Evolutionary conservation across 2,113 vertebrate genomes (phyloP), one percentile per base, ranked within the genome.

Genomic region (Prochilodus magdalenae): DNA sequence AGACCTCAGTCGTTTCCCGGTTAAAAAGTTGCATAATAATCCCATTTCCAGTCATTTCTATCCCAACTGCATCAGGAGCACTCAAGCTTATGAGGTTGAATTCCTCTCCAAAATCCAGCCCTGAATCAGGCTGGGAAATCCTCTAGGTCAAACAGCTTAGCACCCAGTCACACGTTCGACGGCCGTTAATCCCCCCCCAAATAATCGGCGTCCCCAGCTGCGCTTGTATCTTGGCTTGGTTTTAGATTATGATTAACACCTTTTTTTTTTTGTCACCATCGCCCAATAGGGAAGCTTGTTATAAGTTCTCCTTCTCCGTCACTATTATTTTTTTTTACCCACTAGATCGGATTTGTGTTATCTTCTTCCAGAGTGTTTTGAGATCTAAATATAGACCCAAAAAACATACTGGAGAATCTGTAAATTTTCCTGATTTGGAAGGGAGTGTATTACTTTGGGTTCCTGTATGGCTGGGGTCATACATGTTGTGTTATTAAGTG

Each of bases 271-370:
- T 55, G 62, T 36, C 30, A n/a, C 16, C n/a, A 11, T 10, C 3
- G 10, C 20, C 47, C 57, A 65, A 55, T 24, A 27, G 7, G 24
- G 5, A 65, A 29, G 75, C 4, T 12, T 18, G 63, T 73, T 73
- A 83, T 47, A 44, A 44, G 44, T 8, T 26, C 40, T 71, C 30
- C 26, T 47, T 47, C 67, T n/a, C 72, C n/a, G n/a, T n/a, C n/a
- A n/a, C 20, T 40, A 13, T 20, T 55, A 20, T n/a, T 55, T n/a
- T 20, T 20, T 63, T 29, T 36, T 60, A 57, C 30, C 24, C 33
- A 44, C 67, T n/a, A n/a, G 13, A 65, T 71, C n/a, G 59, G 75
- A 73, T 65, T 83, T n/a, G n/a, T 53, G 67, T 51, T 73, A 51
- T 73, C 27, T 8, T n/a, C n/a, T 73, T 77, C 24, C 36, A 18